Evolutionary conservation across 1,140 invertebrate genomes (phyloP), one percentile per base, ranked within the genome.

Genomic region (Zaprionus inermis): DNA sequence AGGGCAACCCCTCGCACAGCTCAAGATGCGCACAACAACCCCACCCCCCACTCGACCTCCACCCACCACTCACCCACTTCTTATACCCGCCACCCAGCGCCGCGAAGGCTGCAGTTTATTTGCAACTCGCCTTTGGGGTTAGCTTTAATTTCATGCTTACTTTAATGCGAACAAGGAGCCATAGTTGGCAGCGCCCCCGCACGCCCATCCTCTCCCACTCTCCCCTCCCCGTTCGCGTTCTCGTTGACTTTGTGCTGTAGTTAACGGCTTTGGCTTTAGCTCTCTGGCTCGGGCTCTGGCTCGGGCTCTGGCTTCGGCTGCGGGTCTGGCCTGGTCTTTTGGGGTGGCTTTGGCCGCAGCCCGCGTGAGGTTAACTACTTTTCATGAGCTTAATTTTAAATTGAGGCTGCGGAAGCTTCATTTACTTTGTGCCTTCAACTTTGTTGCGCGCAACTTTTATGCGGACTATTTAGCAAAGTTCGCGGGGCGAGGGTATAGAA

Each of bases 121-220:
- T 79, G 74, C 74, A 70, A 83, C 71, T 89, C 72, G 72, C 71
- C 81, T 77, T 75, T 74, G 57, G 84, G 78, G 71, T 80, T 84
- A 84, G 85, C 84, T 89, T 89, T 90, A 89, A 89, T 89, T 89
- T 89, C 84, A 89, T 90, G 84, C 85, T 89, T 89, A 89, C 84
- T 89, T 89, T 89, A 89, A 89, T 89, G 84, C 65, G 73, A 80
- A 84, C 84, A 90, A 89, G 74, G 59, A 58, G 46, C 65, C 65
- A 65, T 57, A 38, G 57, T 60, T 32, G 38, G 24, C 38, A 32
- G 46, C 30, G 38, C 38, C 16, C n/a, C 16, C 30, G n/a, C 2
- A 3, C 44, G 7, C 44, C 6, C 44, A 4, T 10, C 11, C n/a
- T 32, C 32, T n/a, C 56, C 18, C 38, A 28, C 57, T 52, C 52